Evolutionary conservation across 2,113 vertebrate species (phyloP).

Genomic region (Anoplopoma fimbria): DNA sequence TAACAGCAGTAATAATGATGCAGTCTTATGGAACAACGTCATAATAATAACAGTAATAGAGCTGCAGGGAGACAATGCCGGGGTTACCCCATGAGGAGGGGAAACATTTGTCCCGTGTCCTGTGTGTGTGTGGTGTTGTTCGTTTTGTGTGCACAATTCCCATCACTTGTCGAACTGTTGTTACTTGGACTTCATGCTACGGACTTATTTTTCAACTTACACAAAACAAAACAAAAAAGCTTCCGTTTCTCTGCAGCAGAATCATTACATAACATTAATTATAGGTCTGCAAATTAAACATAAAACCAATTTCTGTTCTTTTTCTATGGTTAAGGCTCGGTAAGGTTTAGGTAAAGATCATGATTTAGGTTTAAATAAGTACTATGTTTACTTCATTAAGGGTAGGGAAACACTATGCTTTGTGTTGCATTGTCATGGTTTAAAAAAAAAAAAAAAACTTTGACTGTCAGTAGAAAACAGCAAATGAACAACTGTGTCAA

Average conservation of each 20-base stretch:
- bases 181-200: neutral
- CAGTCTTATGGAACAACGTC: constrained; percentile 27
- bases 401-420: neutral
- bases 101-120: neutral
- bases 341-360: neutral
- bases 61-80: constrained; percentile 4
- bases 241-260: neutral
- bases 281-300: neutral
- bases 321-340: neutral
- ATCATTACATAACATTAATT: neutral
- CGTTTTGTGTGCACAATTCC: neutral
- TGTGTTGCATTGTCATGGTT: neutral
- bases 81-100: constrained; percentile 11
- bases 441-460: neutral
- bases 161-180: neutral
- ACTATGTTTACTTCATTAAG: neutral
- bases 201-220: neutral
- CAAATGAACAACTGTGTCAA: neutral
- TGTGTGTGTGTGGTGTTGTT: constrained; percentile 14
- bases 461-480: neutral
- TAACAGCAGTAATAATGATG: constrained; percentile 46
- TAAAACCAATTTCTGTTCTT: neutral
- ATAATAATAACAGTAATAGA: constrained; percentile 30
- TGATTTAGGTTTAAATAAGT: too few species aligned
- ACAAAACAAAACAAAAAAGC: neutral